phyloP scores from a whole-genome alignment of 2,888 invertebrate genomes.

The Calameuta pallipes region DNA sequence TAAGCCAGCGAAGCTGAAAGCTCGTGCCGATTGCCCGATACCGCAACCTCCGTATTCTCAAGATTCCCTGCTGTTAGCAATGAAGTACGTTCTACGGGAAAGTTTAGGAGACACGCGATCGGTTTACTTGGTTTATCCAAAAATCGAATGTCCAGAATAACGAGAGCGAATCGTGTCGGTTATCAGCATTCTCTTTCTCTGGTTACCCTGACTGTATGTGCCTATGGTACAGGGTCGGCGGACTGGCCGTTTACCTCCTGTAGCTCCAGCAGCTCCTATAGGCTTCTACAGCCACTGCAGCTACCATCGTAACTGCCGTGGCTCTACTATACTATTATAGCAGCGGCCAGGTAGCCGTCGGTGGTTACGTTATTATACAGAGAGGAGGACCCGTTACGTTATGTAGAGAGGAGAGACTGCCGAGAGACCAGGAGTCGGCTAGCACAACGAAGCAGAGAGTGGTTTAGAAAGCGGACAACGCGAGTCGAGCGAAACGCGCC shows the following conservation, averaged over 20 bases:
- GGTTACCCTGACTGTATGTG: not conserved
- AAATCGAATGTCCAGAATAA: not conserved
- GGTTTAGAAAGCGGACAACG: constrained; percentile 54
- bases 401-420: not conserved
- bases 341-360: not conserved
- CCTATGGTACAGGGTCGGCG: not conserved
- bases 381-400: not conserved
- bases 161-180: not conserved
- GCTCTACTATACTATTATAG: not conserved
- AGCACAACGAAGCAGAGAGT: constrained; percentile 36
- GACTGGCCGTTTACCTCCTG: not conserved
- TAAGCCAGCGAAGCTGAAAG: not conserved
- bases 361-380: not conserved
- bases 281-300: too few species aligned
- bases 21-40: not conserved
- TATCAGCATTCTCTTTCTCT: not conserved
- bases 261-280: not conserved
- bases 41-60: not conserved
- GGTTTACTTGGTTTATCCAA: not conserved
- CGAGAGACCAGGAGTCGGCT: not conserved
- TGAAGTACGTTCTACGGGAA: not conserved
- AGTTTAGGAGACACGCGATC: not conserved
- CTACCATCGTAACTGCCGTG: not conserved
- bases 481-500: constrained; percentile 5
- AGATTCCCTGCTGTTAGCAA: not conserved